These are phyloP conservation scores for Agrotis puta DNA, from an alignment of 2,888 invertebrate species.

Conservation along the genomic window DNA sequence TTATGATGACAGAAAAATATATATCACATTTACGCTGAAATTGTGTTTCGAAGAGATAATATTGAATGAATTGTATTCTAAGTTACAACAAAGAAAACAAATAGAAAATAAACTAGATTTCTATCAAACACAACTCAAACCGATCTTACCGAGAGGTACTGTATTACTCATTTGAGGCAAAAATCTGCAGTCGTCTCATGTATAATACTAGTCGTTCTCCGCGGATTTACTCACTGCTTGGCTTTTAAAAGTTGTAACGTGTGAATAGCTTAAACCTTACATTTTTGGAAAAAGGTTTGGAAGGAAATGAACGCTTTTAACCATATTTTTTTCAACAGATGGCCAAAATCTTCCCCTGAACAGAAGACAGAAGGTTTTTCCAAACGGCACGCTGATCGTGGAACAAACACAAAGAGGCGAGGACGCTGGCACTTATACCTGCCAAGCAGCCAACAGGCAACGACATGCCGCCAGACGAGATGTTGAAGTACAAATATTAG, in stretches of 20 bases:
- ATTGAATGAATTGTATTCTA: neutral
- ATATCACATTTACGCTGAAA: neutral
- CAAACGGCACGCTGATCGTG: constrained; percentile 96
- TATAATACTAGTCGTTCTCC: too few relatives aligned
- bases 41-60: neutral
- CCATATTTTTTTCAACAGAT: constrained; percentile 87
- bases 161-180: too few relatives aligned
- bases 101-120: neutral
- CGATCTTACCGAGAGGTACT: too few relatives aligned
- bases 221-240: too few relatives aligned
- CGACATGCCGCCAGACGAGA: constrained; percentile 94
- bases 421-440: constrained; percentile 97
- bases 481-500: constrained; percentile 94
- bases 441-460: constrained; percentile 96
- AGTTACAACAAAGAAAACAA: neutral
- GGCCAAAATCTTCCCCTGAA: constrained; percentile 96
- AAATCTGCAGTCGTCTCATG: too few relatives aligned
- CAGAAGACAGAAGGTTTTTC: constrained; percentile 96
- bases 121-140: neutral
- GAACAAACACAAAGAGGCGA: constrained; percentile 96
- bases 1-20: constrained; percentile 8
- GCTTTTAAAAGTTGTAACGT: too few relatives aligned
- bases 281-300: too few relatives aligned
- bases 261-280: too few relatives aligned
- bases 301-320: neutral